Conservation (phyloP, 2,888 invertebrate species). For the Tribolium freemani region DNA sequence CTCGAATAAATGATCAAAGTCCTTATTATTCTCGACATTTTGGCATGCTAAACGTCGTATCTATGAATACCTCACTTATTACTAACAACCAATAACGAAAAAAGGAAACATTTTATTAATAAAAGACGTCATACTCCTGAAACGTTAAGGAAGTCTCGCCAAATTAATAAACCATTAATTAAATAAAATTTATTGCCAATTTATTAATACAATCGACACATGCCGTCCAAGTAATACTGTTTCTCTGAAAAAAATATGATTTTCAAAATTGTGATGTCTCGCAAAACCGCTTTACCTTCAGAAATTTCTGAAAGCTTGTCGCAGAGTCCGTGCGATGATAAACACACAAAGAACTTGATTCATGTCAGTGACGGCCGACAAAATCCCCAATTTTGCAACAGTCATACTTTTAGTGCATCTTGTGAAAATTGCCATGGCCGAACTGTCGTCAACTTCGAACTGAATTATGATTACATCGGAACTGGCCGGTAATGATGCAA, state of each 20-base stretch:
- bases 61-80: not conserved
- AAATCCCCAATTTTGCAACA: constrained; percentile 31
- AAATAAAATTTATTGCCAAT: not conserved
- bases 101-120: not conserved
- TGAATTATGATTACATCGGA: constrained; percentile 18
- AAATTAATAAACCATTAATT: not conserved
- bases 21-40: not conserved
- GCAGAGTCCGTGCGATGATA: constrained; percentile 56
- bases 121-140: not conserved
- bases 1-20: not conserved
- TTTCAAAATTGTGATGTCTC: not conserved
- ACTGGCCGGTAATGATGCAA: constrained; percentile 16
- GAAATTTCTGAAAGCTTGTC: constrained; percentile 46
- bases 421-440: constrained; percentile 40
- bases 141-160: not conserved
- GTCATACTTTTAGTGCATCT: constrained; percentile 23
- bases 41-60: not conserved
- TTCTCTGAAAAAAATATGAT: not conserved
- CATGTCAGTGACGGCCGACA: constrained; percentile 58
- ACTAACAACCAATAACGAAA: not conserved
- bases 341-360: constrained; percentile 59
- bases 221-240: not conserved
- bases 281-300: not conserved
- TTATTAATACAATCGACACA: not conserved
- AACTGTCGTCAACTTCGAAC: constrained; percentile 27